Conservation (phyloP, 2,888 invertebrate genomes). For the Pyrocoelia pectoralis region DNA sequence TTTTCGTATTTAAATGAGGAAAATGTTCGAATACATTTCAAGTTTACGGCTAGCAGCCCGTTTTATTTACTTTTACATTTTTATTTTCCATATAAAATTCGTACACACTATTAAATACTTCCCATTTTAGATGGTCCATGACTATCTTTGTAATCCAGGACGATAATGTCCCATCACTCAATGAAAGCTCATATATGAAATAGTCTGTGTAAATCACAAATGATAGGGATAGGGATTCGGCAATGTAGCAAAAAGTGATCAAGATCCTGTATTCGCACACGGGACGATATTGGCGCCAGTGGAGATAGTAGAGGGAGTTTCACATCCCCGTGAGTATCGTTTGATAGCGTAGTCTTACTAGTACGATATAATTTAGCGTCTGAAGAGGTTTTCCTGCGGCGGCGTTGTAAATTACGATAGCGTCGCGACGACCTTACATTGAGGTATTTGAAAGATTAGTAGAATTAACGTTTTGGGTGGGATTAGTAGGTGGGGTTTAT, state of each 20-base stretch:
- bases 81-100: too few species aligned
- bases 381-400: neutral
- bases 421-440: slow-evolving; percentile 1
- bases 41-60: neutral
- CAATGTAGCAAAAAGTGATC: neutral
- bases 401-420: neutral
- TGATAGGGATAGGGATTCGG: neutral
- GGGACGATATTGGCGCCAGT: slow-evolving; percentile 1
- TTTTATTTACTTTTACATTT: neutral
- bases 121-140: too few species aligned
- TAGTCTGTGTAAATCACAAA: too few species aligned
- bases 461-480: neutral
- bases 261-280: neutral
- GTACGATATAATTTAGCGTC: neutral
- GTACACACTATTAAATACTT: too few species aligned
- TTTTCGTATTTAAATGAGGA: neutral
- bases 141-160: too few species aligned
- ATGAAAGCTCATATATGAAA: too few species aligned
- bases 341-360: neutral
- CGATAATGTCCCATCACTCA: too few species aligned
- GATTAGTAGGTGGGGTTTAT: neutral
- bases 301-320: neutral
- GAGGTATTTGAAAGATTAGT: neutral
- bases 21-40: neutral
- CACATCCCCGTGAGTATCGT: neutral